Evolutionary conservation across 35 echinoderm and acorn worm genomes (phyloP).

Genomic region (Anneissia japonica): DNA sequence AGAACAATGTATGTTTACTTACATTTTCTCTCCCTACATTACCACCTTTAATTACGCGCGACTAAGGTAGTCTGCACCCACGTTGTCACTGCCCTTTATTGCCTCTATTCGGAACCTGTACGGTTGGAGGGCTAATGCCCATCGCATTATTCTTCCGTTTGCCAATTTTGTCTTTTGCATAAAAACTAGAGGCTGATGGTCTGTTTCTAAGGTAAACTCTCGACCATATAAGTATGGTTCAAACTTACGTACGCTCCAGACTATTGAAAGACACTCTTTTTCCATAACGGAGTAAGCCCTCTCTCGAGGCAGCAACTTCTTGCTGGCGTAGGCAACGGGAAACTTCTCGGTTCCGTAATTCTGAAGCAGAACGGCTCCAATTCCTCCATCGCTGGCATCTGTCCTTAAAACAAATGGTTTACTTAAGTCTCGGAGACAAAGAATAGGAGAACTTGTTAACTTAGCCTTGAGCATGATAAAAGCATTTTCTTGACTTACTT

Average conservation of each 20-base stretch:
- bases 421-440: conserved; percentile 6
- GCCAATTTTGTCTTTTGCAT: neutral
- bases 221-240: neutral
- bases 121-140: conserved; percentile 26
- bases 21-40: no score
- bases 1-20: no score
- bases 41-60: no score
- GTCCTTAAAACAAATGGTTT: conserved; percentile 12
- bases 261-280: neutral
- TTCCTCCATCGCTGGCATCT: conserved; percentile 20
- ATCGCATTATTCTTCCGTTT: conserved; percentile 6
- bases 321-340: neutral
- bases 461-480: conserved; percentile 16
- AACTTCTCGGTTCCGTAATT: neutral
- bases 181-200: neutral
- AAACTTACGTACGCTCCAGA: neutral
- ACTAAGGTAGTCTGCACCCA: conserved; percentile 41
- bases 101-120: conserved; percentile 38
- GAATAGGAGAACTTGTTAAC: conserved; percentile 1
- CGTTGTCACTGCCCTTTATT: conserved; percentile 33
- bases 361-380: conserved; percentile 19
- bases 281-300: conserved; percentile 23
- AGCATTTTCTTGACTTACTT: neutral
- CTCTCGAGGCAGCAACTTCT: conserved; percentile 3
- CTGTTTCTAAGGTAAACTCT: neutral